A percentile compares a stretch with the other conserved stretches of the same genome.
These are phyloP conservation scores for Drosophila kohkoa DNA, from an alignment of 1,140 invertebrate species.

Conservation along the genomic window DNA sequence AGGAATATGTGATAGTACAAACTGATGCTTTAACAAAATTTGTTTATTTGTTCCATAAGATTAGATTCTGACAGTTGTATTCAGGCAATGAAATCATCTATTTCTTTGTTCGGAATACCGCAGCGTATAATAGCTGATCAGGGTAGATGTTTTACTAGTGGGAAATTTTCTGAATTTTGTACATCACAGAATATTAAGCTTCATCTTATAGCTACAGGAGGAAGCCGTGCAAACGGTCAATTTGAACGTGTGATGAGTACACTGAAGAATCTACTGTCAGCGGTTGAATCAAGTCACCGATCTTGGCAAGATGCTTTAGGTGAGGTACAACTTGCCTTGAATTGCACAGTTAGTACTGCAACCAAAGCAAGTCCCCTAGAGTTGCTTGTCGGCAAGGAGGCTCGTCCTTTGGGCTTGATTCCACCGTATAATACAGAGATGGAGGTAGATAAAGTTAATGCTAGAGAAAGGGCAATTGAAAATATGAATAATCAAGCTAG, in stretches of 20 bases:
- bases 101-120: neutral
- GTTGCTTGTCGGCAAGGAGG: neutral
- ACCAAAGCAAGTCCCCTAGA: too few relatives aligned
- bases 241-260: slow-evolving; percentile 23
- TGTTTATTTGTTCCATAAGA: slow-evolving; percentile 11
- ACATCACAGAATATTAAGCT: slow-evolving; percentile 13
- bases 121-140: slow-evolving; percentile 3
- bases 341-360: too few relatives aligned
- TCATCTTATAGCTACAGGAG: slow-evolving; percentile 12
- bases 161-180: slow-evolving; percentile 18
- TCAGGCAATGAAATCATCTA: too few relatives aligned
- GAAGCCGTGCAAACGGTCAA: slow-evolving; percentile 33
- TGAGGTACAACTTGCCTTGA: too few relatives aligned
- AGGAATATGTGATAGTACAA: slow-evolving; percentile 19
- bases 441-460: slow-evolving; percentile 24
- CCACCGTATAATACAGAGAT: slow-evolving; percentile 25
- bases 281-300: too few relatives aligned
- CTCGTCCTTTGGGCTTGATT: slow-evolving; percentile 6
- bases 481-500: slow-evolving; percentile 9
- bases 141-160: neutral
- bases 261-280: slow-evolving; percentile 8
- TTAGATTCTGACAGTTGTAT: slow-evolving; percentile 3
- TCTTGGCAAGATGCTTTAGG: too few relatives aligned
- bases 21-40: slow-evolving; percentile 18
- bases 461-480: slow-evolving; percentile 26